A percentile compares a stretch with the other conserved stretches of the same genome.
Conservation (phyloP, 2,888 invertebrate species). For the Oxystoma pomonae region DNA sequence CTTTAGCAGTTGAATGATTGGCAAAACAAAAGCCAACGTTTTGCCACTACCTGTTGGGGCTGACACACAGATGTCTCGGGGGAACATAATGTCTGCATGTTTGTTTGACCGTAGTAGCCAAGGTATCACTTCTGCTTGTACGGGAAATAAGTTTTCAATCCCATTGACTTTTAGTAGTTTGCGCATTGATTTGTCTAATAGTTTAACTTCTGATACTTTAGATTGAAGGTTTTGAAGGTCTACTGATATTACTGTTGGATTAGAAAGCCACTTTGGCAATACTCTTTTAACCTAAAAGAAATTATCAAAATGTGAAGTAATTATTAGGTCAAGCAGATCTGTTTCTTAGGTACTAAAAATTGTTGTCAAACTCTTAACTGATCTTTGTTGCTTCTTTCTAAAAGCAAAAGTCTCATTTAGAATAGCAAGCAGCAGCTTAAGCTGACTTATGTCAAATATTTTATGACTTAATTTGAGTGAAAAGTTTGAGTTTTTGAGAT, state of each 20-base stretch:
- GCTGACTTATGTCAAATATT: too few relatives aligned
- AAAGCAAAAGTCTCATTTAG: too few relatives aligned
- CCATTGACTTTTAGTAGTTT: slow-evolving; percentile 63
- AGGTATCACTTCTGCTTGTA: slow-evolving; percentile 74
- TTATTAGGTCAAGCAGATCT: too few relatives aligned
- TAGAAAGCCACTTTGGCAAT: slow-evolving; percentile 82
- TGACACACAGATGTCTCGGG: slow-evolving; percentile 91
- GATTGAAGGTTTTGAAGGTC: slow-evolving; percentile 58
- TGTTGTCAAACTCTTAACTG: too few relatives aligned
- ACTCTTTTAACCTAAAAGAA: slow-evolving; percentile 67
- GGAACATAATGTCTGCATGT: slow-evolving; percentile 61
- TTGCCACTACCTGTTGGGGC: slow-evolving; percentile 98
- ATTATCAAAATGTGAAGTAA: too few relatives aligned
- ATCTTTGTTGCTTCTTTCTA: too few relatives aligned
- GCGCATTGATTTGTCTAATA: slow-evolving; percentile 61
- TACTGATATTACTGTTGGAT: slow-evolving; percentile 74
- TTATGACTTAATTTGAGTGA: too few relatives aligned
- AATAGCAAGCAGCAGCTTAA: too few relatives aligned
- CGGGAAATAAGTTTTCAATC: slow-evolving; percentile 78
- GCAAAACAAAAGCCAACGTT: slow-evolving; percentile 90
- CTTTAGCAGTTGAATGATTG: slow-evolving; percentile 70
- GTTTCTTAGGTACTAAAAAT: too few relatives aligned
- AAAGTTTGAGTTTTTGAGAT: too few relatives aligned
- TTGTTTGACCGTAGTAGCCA: slow-evolving; percentile 65
- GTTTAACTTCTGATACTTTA: slow-evolving; percentile 54